Evolutionary conservation across 2,797 vertebrate genomes (phyloP).

Genomic region (Lagorchestes hirsutus): DNA sequence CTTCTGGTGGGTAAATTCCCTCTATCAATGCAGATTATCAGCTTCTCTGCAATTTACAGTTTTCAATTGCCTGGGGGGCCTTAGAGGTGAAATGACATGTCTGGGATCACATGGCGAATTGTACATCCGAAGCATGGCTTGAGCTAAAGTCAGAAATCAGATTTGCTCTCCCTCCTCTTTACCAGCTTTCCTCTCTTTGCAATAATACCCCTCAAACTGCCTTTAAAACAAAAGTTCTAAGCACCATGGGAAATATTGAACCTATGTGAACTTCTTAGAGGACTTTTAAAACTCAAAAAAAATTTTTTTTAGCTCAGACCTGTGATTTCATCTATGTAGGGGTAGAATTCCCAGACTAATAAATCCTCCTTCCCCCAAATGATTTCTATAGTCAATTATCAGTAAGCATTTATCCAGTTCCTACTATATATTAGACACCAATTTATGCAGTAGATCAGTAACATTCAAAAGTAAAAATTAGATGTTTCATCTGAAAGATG

Average conservation of each 20-base stretch:
- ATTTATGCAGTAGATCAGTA: not conserved
- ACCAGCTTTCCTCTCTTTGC: not conserved
- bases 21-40: not conserved
- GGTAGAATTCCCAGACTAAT: not conserved
- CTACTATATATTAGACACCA: not conserved
- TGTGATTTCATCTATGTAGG: not conserved
- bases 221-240: not conserved
- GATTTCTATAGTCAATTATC: not conserved
- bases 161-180: not conserved
- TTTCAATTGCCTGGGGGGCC: not conserved
- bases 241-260: not conserved
- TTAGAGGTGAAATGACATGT: not conserved
- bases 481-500: not conserved
- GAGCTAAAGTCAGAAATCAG: not conserved
- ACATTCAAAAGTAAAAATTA: not conserved
- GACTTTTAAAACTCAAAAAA: not conserved
- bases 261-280: not conserved
- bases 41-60: not conserved
- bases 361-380: not conserved
- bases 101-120: not conserved
- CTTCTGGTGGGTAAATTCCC: not conserved
- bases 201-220: not conserved
- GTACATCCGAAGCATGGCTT: not conserved
- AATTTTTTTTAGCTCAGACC: not conserved
- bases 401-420: not conserved